Evolutionary conservation across 2,888 invertebrate genomes (phyloP).

Genomic region (Zootermopsis nevadensis): DNA sequence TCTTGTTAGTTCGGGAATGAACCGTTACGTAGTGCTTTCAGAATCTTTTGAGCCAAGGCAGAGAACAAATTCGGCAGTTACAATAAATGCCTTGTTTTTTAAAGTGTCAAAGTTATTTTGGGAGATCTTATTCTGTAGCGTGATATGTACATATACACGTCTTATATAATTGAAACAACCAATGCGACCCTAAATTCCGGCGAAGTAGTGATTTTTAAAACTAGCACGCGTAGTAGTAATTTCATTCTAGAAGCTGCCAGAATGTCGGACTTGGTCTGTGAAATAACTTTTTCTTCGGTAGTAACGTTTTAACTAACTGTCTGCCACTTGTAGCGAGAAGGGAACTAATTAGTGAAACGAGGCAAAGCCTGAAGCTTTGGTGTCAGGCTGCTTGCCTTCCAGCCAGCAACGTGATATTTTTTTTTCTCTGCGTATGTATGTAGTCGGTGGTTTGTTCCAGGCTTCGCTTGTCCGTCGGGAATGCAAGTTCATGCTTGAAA

Average conservation of each 20-base stretch:
- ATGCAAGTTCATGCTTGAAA: not conserved
- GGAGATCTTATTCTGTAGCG: too few relatives aligned
- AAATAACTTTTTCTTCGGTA: conserved; percentile 8
- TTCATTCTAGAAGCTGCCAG: not conserved
- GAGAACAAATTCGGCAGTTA: too few relatives aligned
- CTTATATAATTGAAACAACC: too few relatives aligned
- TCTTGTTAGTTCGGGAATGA: too few relatives aligned
- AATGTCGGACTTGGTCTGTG: not conserved
- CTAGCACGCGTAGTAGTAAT: not conserved
- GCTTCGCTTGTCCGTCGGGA: not conserved
- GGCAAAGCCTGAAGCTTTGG: conserved; percentile 25
- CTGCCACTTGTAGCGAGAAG: conserved; percentile 17
- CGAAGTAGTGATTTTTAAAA: not conserved
- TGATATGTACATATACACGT: too few relatives aligned
- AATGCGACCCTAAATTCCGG: too few relatives aligned
- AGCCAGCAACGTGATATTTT: not conserved
- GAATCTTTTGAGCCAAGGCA: too few relatives aligned
- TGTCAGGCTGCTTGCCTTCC: conserved; percentile 11
- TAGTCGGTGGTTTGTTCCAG: conserved; percentile 11
- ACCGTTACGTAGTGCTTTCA: too few relatives aligned
- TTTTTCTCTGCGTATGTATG: not conserved
- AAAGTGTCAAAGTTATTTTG: too few relatives aligned
- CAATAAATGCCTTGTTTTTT: too few relatives aligned
- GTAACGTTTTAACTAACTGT: conserved; percentile 19
- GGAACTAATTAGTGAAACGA: conserved; percentile 7